Conservation (phyloP, 2,888 invertebrate species). For the Subacronicta megacephala region DNA sequence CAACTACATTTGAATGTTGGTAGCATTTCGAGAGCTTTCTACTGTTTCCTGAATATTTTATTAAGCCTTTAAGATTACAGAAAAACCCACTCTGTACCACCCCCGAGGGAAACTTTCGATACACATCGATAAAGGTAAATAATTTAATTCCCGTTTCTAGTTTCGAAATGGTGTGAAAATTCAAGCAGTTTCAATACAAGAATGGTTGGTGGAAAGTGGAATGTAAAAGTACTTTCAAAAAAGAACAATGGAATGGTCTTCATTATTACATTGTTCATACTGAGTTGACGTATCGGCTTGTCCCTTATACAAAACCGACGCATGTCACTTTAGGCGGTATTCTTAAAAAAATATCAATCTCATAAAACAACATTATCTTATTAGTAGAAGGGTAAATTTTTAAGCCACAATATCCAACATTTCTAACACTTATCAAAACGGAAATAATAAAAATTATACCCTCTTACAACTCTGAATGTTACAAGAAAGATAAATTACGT, state of each 20-base stretch:
- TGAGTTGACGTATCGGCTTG: too few species aligned
- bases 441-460: slow-evolving; percentile 61
- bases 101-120: slow-evolving; percentile 48
- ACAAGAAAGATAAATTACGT: slow-evolving; percentile 70
- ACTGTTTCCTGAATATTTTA: slow-evolving; percentile 75
- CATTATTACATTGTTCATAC: too few species aligned
- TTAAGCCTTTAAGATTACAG: slow-evolving; percentile 70
- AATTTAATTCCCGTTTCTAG: slow-evolving; percentile 55
- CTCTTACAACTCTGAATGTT: slow-evolving; percentile 62
- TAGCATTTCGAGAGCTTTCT: slow-evolving; percentile 66
- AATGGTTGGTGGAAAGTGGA: slow-evolving; percentile 17
- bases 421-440: slow-evolving; percentile 22
- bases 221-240: neutral
- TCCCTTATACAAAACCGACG: too few species aligned
- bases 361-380: too few species aligned
- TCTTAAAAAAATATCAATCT: too few species aligned
- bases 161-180: slow-evolving; percentile 33
- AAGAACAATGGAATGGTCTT: too few species aligned
- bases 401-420: neutral
- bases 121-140: slow-evolving; percentile 56
- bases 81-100: slow-evolving; percentile 65
- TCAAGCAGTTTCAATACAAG: slow-evolving; percentile 13
- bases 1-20: slow-evolving; percentile 39
- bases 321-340: too few species aligned
- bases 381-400: neutral